These are phyloP conservation scores for Erithacus rubecula DNA, from an alignment of 2,797 vertebrate genomes.

Conservation along the genomic window DNA sequence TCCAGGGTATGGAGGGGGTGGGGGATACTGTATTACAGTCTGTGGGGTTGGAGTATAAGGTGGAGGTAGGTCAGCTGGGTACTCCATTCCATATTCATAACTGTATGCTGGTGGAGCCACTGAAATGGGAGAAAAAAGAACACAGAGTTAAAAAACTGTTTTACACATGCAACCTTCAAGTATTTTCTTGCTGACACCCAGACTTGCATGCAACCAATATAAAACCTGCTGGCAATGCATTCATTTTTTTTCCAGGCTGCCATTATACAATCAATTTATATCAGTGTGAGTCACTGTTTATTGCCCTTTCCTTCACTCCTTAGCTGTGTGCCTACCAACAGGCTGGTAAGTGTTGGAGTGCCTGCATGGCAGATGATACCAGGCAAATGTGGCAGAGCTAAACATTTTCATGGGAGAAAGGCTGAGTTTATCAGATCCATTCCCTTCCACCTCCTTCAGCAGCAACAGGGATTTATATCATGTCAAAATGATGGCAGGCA, in stretches of 20 bases:
- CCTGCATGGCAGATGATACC: neutral
- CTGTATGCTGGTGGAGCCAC: constrained; percentile 86
- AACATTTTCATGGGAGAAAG: neutral
- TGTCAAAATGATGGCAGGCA: neutral
- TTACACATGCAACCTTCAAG: neutral
- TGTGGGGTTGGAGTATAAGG: constrained; percentile 85
- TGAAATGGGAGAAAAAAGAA: constrained; percentile 57
- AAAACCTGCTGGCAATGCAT: neutral
- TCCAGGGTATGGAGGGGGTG: constrained; percentile 89
- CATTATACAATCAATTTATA: neutral
- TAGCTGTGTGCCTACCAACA: neutral
- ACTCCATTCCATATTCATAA: constrained; percentile 86
- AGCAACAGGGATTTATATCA: neutral
- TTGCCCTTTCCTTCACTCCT: neutral
- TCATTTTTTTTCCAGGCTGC: neutral
- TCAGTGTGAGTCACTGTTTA: neutral
- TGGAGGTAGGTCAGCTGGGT: constrained; percentile 80
- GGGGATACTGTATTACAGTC: constrained; percentile 73
- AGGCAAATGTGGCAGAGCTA: neutral
- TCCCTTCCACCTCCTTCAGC: neutral
- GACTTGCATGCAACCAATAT: neutral
- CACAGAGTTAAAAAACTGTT: neutral
- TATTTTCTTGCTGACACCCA: neutral
- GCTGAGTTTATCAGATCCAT: neutral
- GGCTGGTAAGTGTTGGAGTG: neutral